A percentile compares a stretch with the other conserved stretches of the same genome.
Conservation (phyloP, 2,888 invertebrate genomes). For the Xanthorhoe designata region DNA sequence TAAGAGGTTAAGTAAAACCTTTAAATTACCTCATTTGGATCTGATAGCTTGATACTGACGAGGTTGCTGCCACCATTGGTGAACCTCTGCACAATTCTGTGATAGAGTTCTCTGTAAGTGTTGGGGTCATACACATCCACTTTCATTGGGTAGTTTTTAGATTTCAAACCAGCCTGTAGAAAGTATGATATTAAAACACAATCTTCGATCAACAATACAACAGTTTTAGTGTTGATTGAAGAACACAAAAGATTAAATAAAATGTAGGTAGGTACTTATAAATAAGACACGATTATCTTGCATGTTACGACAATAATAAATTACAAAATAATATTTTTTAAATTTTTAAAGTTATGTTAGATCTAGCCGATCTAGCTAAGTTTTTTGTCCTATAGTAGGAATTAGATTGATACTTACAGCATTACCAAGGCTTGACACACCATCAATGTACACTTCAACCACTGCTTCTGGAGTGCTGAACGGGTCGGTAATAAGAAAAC, state of each 20-base stretch:
- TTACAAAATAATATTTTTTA: too few species aligned
- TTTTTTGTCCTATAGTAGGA: too few species aligned
- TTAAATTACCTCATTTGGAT: constrained; percentile 86
- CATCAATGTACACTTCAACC: constrained; percentile 89
- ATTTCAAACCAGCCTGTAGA: constrained; percentile 70
- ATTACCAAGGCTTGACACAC: constrained; percentile 83
- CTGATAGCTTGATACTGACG: constrained; percentile 87
- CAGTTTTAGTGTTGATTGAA: too few species aligned
- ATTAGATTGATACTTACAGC: constrained; percentile 59
- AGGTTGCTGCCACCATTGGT: constrained; percentile 86
- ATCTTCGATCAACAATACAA: not conserved
- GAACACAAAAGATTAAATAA: too few species aligned
- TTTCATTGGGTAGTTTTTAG: constrained; percentile 83
- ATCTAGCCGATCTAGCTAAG: too few species aligned
- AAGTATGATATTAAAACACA: not conserved
- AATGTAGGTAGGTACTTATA: too few species aligned
- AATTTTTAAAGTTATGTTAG: too few species aligned
- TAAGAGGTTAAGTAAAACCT: not conserved
- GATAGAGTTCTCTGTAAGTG: constrained; percentile 85
- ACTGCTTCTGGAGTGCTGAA: constrained; percentile 90
- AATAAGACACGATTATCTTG: too few species aligned
- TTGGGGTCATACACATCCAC: constrained; percentile 88
- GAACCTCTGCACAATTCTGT: constrained; percentile 86
- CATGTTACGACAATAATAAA: too few species aligned
- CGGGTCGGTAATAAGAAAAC: constrained; percentile 88